Percentiles rank a stretch among this genome's conserved stretches.
Conservation (phyloP, 2,113 vertebrate species). For the Psilopsiagon aurifrons region DNA sequence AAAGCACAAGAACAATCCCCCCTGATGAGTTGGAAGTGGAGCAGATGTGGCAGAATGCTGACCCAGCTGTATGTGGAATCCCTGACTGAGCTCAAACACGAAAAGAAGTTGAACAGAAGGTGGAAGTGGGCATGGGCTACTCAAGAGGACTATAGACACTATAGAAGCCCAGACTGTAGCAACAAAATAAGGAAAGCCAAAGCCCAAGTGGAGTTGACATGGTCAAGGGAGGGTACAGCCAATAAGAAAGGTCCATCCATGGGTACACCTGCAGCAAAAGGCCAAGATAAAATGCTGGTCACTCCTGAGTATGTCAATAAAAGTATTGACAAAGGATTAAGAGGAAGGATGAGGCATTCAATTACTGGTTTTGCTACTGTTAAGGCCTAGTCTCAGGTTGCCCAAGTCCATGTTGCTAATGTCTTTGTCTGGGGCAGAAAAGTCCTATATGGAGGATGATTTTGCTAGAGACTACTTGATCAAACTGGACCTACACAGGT, state of each 20-base stretch:
- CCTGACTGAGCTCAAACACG: background rate
- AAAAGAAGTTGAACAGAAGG: constrained; percentile 5
- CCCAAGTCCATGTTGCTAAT: background rate
- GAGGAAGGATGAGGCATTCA: background rate
- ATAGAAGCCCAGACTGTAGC: background rate
- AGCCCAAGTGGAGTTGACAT: background rate
- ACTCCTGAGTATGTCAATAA: background rate
- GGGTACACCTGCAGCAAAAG: background rate
- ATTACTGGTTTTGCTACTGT: background rate
- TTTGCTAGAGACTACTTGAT: background rate
- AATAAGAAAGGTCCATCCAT: background rate
- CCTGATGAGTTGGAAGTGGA: background rate
- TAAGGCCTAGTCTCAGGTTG: background rate
- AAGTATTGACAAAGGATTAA: background rate
- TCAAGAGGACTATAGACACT: background rate
- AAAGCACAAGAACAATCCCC: background rate
- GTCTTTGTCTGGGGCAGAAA: background rate
- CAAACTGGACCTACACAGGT: background rate
- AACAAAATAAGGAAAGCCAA: background rate
- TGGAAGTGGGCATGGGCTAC: background rate
- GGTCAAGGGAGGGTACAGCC: no score
- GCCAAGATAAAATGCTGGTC: background rate
- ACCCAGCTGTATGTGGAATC: background rate
- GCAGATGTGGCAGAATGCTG: constrained; percentile 14
- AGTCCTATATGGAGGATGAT: background rate